Conservation (phyloP, 1,140 invertebrate genomes). For the Bombyx mori region ASM3026992v2 NC_085123.1:15444501-15445000, state of each 20-base stretch:
- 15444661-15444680: slow-evolving; percentile 46
- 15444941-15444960: too few species aligned
- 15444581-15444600: too few species aligned
- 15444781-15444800: neutral
- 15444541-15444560: too few species aligned
- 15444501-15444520: neutral
- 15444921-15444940: too few species aligned
- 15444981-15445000: too few species aligned
- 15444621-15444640: slow-evolving; percentile 59
- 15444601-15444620: slow-evolving; percentile 53
- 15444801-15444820: neutral
- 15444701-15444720: slow-evolving; percentile 13
- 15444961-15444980: too few species aligned
- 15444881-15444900: too few species aligned
- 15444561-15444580: too few species aligned
- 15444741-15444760: neutral
- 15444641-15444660: slow-evolving; percentile 49
- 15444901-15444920: too few species aligned
- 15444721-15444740: too few species aligned
- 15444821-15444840: slow-evolving; percentile 6
- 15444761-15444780: neutral
- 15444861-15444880: too few species aligned
- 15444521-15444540: neutral
- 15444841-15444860: neutral
- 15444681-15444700: slow-evolving; percentile 17